Base-by-base conservation (phyloP, 2,797 vertebrate genomes). In the Salmo trutta region DNA sequence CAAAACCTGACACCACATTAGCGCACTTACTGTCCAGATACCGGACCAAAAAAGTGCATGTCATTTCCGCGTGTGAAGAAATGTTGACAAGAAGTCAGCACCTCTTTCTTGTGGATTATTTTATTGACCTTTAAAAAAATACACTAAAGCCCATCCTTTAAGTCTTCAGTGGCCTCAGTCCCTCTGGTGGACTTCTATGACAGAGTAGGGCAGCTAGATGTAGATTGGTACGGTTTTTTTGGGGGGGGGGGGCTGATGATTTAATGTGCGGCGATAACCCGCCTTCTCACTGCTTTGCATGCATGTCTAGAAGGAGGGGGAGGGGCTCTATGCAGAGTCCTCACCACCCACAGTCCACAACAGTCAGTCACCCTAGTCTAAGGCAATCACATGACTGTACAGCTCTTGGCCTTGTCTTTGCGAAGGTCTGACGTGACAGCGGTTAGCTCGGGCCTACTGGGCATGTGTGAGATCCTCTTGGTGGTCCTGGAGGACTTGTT, bases 381-480 rank as follows among this genome's bases (percentile, higher is more conserved):
- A 17, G 41, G 62, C 47, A 16, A 64, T 96, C 95, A 96, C 96
- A 96, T 97, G 86, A 97, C 91, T 0, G 94, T 94, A 85, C 96
- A 97, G 36, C 96, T 97, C 91, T 96, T 96, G 0, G 96, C 96
- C 94, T 97, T 96, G 91, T 97, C 96, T 91, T 97, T 97, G 68
- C 96, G 90, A 87, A 96, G 94, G 91, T 97, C 96, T 0, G 96
- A 95, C n/a, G 95, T 89, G 77, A 96, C 95, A 21, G 95, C 90
- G 0, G 95, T 89, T 77, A 96, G 94, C 83, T 96, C 96, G 3
- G 96, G 95, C 89, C 96, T 91, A 87, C 94, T 92, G 1, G 96
- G 94, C 95, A 96, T 95, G 90, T 96, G 96, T 51, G 96, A 96
- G 87, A 96, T 96, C 65, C 96, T 87, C 89, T 97, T 97, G 74